A percentile compares a stretch with the other conserved stretches of the same genome.
These are phyloP conservation scores for Ditula angustiorana DNA, from an alignment of 2,888 invertebrate genomes.

Conservation along the genomic window DNA sequence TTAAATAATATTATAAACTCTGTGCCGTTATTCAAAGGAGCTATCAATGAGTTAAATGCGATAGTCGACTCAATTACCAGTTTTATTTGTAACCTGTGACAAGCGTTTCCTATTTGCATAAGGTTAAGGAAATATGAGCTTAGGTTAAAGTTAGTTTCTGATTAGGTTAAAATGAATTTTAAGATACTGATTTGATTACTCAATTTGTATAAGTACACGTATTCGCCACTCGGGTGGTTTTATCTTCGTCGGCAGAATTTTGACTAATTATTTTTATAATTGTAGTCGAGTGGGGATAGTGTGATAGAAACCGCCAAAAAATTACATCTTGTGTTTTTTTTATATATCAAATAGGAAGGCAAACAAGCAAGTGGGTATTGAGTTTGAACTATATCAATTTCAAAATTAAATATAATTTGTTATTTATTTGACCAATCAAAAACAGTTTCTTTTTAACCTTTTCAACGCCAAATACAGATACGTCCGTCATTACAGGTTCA, in stretches of 20 bases:
- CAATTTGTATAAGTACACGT: conserved; percentile 16
- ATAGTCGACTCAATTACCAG: not conserved
- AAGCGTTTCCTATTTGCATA: not conserved
- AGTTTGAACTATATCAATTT: too few species aligned
- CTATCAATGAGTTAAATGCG: not conserved
- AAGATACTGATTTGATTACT: conserved; percentile 21
- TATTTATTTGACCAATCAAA: too few species aligned
- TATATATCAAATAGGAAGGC: too few species aligned
- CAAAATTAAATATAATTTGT: too few species aligned
- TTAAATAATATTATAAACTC: too few species aligned
- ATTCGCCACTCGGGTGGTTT: not conserved
- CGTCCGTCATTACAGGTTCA: too few species aligned
- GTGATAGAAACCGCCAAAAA: not conserved
- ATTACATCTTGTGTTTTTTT: too few species aligned
- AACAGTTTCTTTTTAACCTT: too few species aligned
- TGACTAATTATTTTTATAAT: not conserved
- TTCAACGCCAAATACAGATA: too few species aligned
- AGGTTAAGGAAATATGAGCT: not conserved
- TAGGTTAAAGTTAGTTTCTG: conserved; percentile 16
- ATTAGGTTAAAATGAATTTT: conserved; percentile 14
- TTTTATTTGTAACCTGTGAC: not conserved
- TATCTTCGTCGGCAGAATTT: conserved; percentile 10
- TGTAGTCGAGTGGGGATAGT: not conserved
- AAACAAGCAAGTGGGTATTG: too few species aligned
- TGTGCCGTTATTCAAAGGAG: too few species aligned